These are phyloP conservation scores for Thinocorus orbignyianus DNA, from an alignment of 2,113 vertebrate genomes.

Conservation along the genomic window DNA sequence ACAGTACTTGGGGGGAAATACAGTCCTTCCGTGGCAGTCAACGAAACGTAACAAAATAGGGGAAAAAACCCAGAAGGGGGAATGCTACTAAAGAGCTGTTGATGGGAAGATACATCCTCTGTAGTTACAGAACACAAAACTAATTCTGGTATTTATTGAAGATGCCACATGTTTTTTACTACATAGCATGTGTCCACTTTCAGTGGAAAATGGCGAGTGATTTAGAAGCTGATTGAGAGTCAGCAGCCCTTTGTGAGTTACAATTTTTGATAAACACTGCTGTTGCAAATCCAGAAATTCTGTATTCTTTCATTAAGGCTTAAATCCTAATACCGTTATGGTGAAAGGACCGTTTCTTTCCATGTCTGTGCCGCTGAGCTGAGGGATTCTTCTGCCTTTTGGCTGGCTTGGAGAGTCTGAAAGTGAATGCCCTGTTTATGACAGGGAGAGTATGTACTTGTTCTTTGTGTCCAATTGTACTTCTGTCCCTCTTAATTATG, in stretches of 20 bases:
- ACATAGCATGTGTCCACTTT: fast-evolving
- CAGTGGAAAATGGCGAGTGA: no score
- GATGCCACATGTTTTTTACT: not conserved
- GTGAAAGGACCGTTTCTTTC: not conserved
- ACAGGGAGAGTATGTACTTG: no score
- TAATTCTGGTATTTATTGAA: not conserved
- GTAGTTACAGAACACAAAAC: not conserved
- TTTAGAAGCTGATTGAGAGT: not conserved
- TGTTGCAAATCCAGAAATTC: not conserved
- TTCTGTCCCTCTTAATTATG: not conserved
- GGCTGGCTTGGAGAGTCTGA: not conserved
- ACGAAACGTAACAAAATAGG: fast-evolving
- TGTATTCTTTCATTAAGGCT: not conserved
- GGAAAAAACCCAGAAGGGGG: not conserved
- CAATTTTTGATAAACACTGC: fast-evolving
- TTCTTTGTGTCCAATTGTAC: not conserved
- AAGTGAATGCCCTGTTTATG: no score
- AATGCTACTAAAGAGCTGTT: not conserved
- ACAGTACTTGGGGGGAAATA: not conserved
- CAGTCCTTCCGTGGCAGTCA: no score
- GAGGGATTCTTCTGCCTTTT: not conserved
- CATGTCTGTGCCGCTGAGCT: not conserved
- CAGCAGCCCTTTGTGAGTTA: not conserved
- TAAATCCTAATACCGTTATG: not conserved
- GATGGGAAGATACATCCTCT: not conserved